These are phyloP conservation scores for Drosophila barbarae DNA, from an alignment of 2,888 invertebrate genomes.

Conservation along the genomic window DNA sequence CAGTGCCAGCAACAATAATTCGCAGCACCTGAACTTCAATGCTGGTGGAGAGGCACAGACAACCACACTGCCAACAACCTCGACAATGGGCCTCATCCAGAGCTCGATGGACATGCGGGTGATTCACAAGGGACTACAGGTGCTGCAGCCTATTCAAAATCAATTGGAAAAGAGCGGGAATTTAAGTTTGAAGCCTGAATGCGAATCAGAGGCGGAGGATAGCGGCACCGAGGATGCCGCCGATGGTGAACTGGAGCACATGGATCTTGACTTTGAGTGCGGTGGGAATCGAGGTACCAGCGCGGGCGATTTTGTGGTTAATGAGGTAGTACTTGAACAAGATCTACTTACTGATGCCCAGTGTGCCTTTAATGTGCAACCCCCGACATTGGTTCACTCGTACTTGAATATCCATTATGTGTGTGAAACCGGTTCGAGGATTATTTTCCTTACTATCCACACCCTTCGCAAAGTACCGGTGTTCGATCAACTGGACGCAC, in stretches of 20 bases:
- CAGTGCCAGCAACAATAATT: conserved; percentile 72
- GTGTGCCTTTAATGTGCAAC: conserved; percentile 87
- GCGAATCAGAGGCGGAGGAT: conserved; percentile 75
- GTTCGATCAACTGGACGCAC: conserved; percentile 89
- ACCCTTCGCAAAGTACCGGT: conserved; percentile 93
- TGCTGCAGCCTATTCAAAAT: conserved; percentile 79
- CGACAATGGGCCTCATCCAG: conserved; percentile 82
- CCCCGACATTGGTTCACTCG: conserved; percentile 89
- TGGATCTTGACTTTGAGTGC: conserved; percentile 68
- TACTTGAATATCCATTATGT: conserved; percentile 96
- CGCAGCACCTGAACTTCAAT: conserved; percentile 76
- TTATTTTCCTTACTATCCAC: conserved; percentile 93
- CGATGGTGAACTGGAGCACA: conserved; percentile 62
- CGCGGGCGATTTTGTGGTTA: conserved; percentile 63
- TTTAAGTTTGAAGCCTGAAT: conserved; percentile 71
- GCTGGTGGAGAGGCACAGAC: conserved; percentile 57
- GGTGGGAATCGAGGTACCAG: conserved; percentile 51
- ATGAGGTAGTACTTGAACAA: conserved; percentile 80
- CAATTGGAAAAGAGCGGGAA: conserved; percentile 71
- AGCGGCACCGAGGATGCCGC: conserved; percentile 62
- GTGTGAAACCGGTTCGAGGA: conserved; percentile 95
- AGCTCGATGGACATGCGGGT: conserved; percentile 84
- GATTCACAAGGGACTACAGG: conserved; percentile 87
- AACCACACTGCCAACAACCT: conserved; percentile 69
- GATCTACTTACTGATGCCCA: conserved; percentile 86